Percentiles rank a stretch among this genome's conserved stretches.
Conservation (phyloP, 1,140 invertebrate genomes). For the Reticulitermes speratus region DNA sequence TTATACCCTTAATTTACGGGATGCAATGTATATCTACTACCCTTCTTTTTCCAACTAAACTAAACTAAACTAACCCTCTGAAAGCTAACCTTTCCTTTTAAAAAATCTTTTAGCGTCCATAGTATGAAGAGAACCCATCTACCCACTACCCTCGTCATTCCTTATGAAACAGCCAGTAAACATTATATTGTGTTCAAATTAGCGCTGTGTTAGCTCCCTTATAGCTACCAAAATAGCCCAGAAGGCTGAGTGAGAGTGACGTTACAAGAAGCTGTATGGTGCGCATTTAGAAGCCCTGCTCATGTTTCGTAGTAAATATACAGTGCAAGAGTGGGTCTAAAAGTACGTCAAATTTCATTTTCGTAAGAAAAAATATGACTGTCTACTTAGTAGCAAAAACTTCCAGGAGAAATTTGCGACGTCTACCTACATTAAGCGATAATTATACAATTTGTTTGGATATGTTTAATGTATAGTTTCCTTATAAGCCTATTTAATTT, state of each 20-base stretch:
- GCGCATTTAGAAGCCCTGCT: no score
- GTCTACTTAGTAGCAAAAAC: not conserved
- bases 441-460: no score
- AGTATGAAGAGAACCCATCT: not conserved
- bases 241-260: no score
- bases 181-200: constrained; percentile 15
- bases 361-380: not conserved
- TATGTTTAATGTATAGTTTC: no score
- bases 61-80: not conserved
- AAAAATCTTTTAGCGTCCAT: not conserved
- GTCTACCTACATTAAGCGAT: no score
- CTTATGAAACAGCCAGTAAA: not conserved
- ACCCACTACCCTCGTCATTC: not conserved
- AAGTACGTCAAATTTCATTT: not conserved
- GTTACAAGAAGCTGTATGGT: not conserved
- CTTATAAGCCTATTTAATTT: no score
- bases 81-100: constrained; percentile 7
- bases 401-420: not conserved
- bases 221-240: not conserved
- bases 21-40: not conserved
- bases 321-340: no score
- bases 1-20: constrained; percentile 16
- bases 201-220: not conserved
- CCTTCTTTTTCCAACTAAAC: constrained; percentile 6
- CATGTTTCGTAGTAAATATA: no score